Conservation (phyloP, 2,797 vertebrate genomes). For the Brachymystax lenok region DNA sequence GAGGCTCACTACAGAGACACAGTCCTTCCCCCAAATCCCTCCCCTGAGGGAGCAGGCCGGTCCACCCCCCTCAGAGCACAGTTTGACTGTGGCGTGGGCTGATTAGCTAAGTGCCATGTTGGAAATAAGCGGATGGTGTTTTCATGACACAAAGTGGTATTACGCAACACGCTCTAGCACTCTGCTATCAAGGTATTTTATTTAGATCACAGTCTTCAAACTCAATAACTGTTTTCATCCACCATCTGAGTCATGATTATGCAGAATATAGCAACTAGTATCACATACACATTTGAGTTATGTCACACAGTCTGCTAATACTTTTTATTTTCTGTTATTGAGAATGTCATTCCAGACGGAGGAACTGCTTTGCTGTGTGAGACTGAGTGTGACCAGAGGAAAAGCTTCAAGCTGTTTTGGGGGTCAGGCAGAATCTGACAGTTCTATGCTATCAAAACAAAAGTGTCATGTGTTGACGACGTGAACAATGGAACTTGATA, state of each 20-base stretch:
- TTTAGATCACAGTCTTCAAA: no score
- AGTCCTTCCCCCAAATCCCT: slow-evolving; percentile 1
- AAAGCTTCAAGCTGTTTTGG: neutral
- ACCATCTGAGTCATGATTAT: no score
- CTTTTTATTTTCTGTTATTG: neutral
- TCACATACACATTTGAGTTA: no score
- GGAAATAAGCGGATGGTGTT: slow-evolving; percentile 53
- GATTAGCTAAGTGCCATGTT: slow-evolving; percentile 53
- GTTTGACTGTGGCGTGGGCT: slow-evolving; percentile 45
- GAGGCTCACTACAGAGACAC: neutral
- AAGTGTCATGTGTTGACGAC: neutral
- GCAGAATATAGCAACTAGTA: no score
- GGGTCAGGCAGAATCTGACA: neutral
- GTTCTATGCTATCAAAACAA: neutral
- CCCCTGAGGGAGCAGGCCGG: slow-evolving; percentile 4
- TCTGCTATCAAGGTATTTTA: slow-evolving; percentile 7
- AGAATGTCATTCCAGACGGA: neutral
- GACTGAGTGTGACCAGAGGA: neutral
- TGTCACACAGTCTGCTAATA: neutral
- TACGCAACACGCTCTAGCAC: slow-evolving; percentile 44
- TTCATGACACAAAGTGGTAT: slow-evolving; percentile 63
- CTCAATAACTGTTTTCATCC: no score
- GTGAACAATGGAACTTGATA: neutral
- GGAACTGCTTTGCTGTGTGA: neutral
- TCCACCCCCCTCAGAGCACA: slow-evolving; percentile 15